A percentile compares a stretch with the other conserved stretches of the same genome.
Conservation (phyloP, 1,140 invertebrate species). For the Drosophila novamexicana region DNA sequence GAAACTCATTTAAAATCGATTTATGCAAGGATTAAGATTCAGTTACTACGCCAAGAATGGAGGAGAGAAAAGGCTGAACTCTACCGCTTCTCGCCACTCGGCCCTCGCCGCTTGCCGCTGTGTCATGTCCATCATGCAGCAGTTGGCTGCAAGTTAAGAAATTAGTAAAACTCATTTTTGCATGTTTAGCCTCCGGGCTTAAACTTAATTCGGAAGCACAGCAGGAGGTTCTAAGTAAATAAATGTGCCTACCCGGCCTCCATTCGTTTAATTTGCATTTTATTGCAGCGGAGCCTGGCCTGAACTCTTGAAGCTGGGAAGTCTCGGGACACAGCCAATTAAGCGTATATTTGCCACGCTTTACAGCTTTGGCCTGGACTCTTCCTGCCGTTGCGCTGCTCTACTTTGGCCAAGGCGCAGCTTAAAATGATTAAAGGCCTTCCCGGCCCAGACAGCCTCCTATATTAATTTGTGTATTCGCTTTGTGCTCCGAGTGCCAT, state of each 20-base stretch:
- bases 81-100: background rate
- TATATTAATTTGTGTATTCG: slow-evolving; percentile 74
- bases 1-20: slow-evolving; percentile 84
- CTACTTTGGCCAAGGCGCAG: slow-evolving; percentile 65
- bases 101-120: background rate
- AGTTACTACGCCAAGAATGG: slow-evolving; percentile 34
- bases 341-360: slow-evolving; percentile 83
- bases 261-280: slow-evolving; percentile 83
- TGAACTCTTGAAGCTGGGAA: background rate
- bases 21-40: slow-evolving; percentile 82
- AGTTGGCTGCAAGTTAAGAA: slow-evolving; percentile 68
- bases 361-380: slow-evolving; percentile 66
- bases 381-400: slow-evolving; percentile 45
- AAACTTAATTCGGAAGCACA: slow-evolving; percentile 85
- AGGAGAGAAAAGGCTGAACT: background rate
- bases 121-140: slow-evolving; percentile 69
- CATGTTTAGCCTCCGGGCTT: slow-evolving; percentile 84
- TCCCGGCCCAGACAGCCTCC: slow-evolving; percentile 50
- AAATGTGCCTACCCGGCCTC: slow-evolving; percentile 67
- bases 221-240: slow-evolving; percentile 85
- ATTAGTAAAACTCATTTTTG: slow-evolving; percentile 85
- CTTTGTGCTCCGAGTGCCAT: slow-evolving; percentile 20
- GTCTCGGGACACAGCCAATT: slow-evolving; percentile 70
- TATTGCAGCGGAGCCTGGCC: slow-evolving; percentile 59
- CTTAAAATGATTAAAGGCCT: slow-evolving; percentile 80